Evolutionary conservation across 2,888 invertebrate genomes (phyloP).

Genomic region (Drosophila mercatorum): DNA sequence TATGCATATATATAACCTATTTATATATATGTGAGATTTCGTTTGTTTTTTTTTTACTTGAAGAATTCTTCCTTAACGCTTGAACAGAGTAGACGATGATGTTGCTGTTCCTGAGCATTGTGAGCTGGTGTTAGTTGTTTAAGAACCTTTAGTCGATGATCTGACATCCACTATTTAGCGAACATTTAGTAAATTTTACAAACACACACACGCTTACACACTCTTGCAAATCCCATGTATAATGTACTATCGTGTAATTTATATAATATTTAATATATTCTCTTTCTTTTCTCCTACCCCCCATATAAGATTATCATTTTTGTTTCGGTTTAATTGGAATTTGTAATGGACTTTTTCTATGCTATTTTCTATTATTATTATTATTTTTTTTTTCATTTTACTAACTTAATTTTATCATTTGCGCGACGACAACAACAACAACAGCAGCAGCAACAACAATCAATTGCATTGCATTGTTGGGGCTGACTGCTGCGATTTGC

Average conservation of each 20-base stretch:
- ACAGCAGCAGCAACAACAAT: conserved; percentile 28
- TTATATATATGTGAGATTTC: conserved; percentile 2
- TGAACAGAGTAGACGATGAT: neutral
- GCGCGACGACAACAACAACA: conserved; percentile 30
- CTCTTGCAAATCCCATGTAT: conserved; percentile 17
- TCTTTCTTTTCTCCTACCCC: neutral
- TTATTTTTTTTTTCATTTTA: neutral
- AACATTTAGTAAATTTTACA: conserved; percentile 48
- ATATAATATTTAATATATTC: conserved; percentile 45
- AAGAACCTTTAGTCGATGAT: conserved; percentile 29
- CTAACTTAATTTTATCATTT: conserved; percentile 5
- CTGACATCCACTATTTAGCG: conserved; percentile 27
- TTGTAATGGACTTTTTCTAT: conserved; percentile 47
- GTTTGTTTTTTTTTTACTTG: neutral
- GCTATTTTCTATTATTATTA: neutral
- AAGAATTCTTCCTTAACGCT: neutral
- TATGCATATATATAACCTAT: neutral
- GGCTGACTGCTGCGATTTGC: conserved; percentile 52
- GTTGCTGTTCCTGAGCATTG: conserved; percentile 7
- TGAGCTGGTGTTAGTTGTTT: conserved; percentile 52
- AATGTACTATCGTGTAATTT: conserved; percentile 48
- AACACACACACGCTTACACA: conserved; percentile 2
- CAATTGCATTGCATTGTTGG: conserved; percentile 30
- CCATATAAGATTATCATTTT: conserved; percentile 21
- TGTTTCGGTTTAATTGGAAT: conserved; percentile 55